These are phyloP conservation scores for Malurus melanocephalus DNA, from an alignment of 2,113 vertebrate species.

Conservation along the genomic window DNA sequence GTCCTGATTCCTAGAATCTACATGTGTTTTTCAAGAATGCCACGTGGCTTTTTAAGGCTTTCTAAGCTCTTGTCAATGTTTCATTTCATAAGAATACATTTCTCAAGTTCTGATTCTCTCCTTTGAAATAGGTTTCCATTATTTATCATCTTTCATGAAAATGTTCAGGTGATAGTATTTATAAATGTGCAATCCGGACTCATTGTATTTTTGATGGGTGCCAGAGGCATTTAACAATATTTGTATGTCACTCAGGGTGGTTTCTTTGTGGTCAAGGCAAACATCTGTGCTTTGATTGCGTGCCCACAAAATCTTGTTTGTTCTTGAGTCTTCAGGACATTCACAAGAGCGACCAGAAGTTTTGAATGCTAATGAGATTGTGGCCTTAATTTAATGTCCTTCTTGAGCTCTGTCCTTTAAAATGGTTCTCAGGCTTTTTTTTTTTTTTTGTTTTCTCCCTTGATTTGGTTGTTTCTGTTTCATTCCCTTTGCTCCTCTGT, in stretches of 20 bases:
- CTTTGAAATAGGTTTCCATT: background rate
- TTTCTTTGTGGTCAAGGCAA: background rate
- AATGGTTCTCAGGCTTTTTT: background rate
- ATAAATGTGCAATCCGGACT: background rate
- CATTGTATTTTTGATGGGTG: background rate
- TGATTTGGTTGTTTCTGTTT: background rate
- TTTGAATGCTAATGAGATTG: background rate
- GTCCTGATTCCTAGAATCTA: background rate
- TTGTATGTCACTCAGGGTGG: background rate
- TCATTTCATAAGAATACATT: background rate
- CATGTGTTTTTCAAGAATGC: background rate
- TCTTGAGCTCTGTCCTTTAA: background rate
- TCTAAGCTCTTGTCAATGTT: background rate
- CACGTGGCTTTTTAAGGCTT: background rate
- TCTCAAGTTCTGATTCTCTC: background rate
- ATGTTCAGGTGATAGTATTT: background rate
- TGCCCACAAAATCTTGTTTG: background rate
- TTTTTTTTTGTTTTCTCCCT: background rate
- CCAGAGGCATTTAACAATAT: background rate
- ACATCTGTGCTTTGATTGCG: background rate
- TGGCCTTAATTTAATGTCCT: background rate
- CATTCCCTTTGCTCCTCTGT: background rate
- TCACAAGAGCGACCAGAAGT: background rate
- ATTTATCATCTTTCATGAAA: background rate
- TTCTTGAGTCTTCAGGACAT: background rate